Conservation (phyloP, 2,797 vertebrate genomes). For the Characodon lateralis region DNA sequence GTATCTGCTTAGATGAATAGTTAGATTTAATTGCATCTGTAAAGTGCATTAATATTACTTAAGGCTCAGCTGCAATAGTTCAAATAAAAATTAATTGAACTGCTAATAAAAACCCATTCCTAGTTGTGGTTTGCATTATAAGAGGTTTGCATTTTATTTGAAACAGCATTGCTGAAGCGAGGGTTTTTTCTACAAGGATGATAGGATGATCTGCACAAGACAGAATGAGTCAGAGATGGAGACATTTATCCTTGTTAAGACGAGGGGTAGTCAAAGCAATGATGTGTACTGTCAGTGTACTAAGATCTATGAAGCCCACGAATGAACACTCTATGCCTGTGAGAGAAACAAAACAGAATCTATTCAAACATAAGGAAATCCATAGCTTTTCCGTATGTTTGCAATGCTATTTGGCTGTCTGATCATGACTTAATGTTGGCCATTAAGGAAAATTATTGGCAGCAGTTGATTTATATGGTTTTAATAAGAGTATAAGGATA, state of each 20-base stretch:
- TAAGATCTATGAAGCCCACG: constrained; percentile 25
- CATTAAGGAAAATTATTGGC: neutral
- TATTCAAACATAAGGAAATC: neutral
- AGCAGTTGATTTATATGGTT: neutral
- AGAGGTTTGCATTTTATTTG: constrained; percentile 21
- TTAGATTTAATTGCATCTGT: neutral
- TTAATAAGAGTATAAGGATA: neutral
- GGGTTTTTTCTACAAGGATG: neutral
- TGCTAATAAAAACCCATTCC: neutral
- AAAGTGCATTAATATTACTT: neutral
- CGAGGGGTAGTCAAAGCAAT: constrained; percentile 46
- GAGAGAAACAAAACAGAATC: neutral
- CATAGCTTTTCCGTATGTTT: neutral
- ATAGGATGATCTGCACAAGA: constrained; percentile 23
- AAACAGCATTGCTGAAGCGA: constrained; percentile 6
- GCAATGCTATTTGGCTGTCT: neutral
- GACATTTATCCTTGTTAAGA: constrained; percentile 47
- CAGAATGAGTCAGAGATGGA: constrained; percentile 24
- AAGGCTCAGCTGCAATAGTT: neutral
- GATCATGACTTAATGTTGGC: neutral
- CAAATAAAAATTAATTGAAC: neutral
- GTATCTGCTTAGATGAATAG: neutral
- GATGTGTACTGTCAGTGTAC: constrained; percentile 43
- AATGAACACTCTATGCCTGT: neutral
- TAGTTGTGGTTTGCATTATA: constrained; percentile 8